phyloP scores from a whole-genome alignment of 2,888 invertebrate species.

The Brenthis daphne region DNA sequence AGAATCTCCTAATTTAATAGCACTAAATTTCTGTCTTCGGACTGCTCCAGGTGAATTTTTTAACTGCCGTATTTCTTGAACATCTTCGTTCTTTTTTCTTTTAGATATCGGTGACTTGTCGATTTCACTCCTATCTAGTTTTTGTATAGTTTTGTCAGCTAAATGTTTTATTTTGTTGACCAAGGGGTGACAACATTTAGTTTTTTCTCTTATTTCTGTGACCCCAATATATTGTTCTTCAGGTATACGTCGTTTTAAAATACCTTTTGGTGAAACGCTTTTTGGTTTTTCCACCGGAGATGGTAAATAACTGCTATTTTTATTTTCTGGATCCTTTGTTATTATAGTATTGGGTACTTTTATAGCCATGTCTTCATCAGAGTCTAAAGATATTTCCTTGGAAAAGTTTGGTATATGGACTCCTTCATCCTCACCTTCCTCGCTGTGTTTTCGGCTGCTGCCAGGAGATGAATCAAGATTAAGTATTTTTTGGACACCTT shows the following conservation, averaged over 20 bases:
- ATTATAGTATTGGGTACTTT: conserved; percentile 46
- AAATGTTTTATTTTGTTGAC: conserved; percentile 85
- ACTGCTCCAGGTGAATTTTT: conserved; percentile 84
- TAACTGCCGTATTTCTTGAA: conserved; percentile 82
- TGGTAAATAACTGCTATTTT: conserved; percentile 55
- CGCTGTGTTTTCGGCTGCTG: conserved; percentile 74
- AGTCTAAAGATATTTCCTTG: conserved; percentile 73
- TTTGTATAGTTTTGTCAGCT: conserved; percentile 83
- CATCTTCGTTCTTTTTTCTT: conserved; percentile 78
- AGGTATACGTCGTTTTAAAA: conserved; percentile 77
- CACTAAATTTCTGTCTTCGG: conserved; percentile 77
- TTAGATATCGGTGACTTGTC: conserved; percentile 70
- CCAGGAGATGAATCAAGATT: conserved; percentile 78
- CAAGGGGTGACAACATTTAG: conserved; percentile 83
- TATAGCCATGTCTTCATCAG: conserved; percentile 69
- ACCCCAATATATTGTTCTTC: conserved; percentile 69
- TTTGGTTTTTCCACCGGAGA: conserved; percentile 65
- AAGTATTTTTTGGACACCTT: conserved; percentile 67
- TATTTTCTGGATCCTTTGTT: conserved; percentile 62
- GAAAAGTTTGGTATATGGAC: conserved; percentile 78
- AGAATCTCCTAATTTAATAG: conserved; percentile 75
- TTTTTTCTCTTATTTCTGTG: conserved; percentile 75
- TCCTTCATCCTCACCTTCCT: conserved; percentile 73
- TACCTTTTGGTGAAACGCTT: conserved; percentile 77
- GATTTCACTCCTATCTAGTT: conserved; percentile 70